A percentile compares a stretch with the other conserved stretches of the same genome.
These are phyloP conservation scores for Thalassaphorura encarpata DNA, from an alignment of 1,140 invertebrate genomes.

Conservation along the genomic window DNA sequence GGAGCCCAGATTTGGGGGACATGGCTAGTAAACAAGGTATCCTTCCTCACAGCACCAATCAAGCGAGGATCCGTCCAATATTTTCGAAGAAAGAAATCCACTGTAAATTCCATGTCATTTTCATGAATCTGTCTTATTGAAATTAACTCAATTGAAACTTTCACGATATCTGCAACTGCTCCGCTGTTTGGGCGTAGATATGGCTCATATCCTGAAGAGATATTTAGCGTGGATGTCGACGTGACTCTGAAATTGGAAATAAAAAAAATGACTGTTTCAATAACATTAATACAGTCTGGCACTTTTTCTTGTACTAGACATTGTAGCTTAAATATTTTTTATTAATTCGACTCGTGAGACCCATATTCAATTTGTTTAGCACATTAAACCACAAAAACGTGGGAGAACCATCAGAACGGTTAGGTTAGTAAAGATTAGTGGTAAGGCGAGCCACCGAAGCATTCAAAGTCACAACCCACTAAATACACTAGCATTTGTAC, in stretches of 20 bases:
- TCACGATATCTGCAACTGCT: slow-evolving; percentile 22
- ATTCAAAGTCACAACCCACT: too few relatives aligned
- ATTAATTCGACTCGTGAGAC: too few relatives aligned
- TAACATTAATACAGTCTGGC: too few relatives aligned
- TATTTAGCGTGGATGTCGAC: slow-evolving; percentile 4
- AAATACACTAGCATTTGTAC: too few relatives aligned
- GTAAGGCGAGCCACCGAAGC: too few relatives aligned
- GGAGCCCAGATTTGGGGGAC: slow-evolving; percentile 24
- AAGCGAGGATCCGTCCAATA: slow-evolving; percentile 22
- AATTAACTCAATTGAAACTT: slow-evolving; percentile 17
- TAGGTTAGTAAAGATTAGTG: too few relatives aligned
- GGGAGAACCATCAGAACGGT: too few relatives aligned
- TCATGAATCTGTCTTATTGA: slow-evolving; percentile 13
- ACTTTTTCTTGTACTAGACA: too few relatives aligned
- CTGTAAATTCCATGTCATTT: slow-evolving; percentile 8
- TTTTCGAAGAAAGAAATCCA: slow-evolving; percentile 13
- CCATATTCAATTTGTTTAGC: too few relatives aligned
- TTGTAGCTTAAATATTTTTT: too few relatives aligned
- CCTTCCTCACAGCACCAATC: slow-evolving; percentile 1
- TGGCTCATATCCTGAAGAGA: slow-evolving; percentile 14
- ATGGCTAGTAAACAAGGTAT: slow-evolving; percentile 10
- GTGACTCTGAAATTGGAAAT: slow-evolving; percentile 9
- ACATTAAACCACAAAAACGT: too few relatives aligned
- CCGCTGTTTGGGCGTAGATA: slow-evolving; percentile 16
- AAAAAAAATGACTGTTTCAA: too few relatives aligned